phyloP scores from a whole-genome alignment of 2,797 vertebrate genomes.

The Notolepis coatsorum region DNA sequence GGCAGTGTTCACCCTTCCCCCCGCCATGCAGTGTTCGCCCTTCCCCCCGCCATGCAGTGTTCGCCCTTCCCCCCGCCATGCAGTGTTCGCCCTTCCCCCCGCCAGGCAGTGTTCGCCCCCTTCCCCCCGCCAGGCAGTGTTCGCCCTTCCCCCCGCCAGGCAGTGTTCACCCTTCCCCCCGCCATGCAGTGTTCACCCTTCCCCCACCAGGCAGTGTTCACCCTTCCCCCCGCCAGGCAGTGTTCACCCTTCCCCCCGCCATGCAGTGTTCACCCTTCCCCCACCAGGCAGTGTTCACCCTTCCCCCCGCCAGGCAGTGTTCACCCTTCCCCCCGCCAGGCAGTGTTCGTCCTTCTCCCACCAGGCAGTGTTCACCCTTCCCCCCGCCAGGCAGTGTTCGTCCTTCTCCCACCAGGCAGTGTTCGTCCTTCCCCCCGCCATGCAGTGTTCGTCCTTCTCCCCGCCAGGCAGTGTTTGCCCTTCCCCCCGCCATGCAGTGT shows the following conservation, averaged over 20 bases:
- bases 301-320: conserved; percentile 1
- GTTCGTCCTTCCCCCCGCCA: conserved; percentile 9
- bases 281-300: conserved; percentile 2
- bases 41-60: conserved; percentile 1
- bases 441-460: conserved; percentile 13
- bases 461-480: conserved; percentile 2
- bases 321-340: too few species aligned
- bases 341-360: conserved; percentile 28
- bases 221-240: conserved; percentile 14
- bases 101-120: conserved; percentile 9
- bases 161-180: conserved; percentile 17
- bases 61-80: conserved; percentile 12
- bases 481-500: too few species aligned
- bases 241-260: conserved; percentile 20
- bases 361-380: conserved; percentile 12
- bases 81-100: conserved; percentile 12
- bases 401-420: conserved; percentile 12
- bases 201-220: neutral
- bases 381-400: too few species aligned
- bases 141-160: conserved; percentile 12
- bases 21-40: conserved; percentile 2
- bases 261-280: conserved; percentile 32
- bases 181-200: conserved; percentile 40
- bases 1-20: conserved; percentile 12
- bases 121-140: neutral